phyloP scores from a whole-genome alignment of 2,888 invertebrate genomes.

The Ennomos fuscantarius region DNA sequence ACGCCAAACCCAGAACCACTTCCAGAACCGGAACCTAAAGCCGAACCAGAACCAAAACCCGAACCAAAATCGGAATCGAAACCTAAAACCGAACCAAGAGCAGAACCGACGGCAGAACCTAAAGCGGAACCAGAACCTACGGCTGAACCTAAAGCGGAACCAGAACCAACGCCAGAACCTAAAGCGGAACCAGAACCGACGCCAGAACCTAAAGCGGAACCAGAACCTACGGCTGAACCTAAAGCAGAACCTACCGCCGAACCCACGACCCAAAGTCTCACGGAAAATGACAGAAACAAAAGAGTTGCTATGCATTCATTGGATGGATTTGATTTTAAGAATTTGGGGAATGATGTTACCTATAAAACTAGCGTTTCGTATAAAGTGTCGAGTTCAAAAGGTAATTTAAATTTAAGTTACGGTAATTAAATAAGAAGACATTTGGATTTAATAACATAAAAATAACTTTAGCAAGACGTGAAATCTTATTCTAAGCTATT shows the following conservation, averaged over 20 bases:
- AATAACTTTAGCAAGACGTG: too few relatives aligned
- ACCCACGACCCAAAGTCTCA: slow-evolving; percentile 52
- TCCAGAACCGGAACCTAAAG: slow-evolving; percentile 1
- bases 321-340: slow-evolving; percentile 76
- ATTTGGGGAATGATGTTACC: slow-evolving; percentile 86
- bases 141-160: slow-evolving; percentile 57
- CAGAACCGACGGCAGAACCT: slow-evolving; percentile 42
- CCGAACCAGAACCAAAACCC: slow-evolving; percentile 35
- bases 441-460: too few relatives aligned
- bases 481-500: too few relatives aligned
- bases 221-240: slow-evolving; percentile 54
- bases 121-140: slow-evolving; percentile 45
- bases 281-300: slow-evolving; percentile 79
- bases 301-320: slow-evolving; percentile 81
- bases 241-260: slow-evolving; percentile 59
- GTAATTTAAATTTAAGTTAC: slow-evolving; percentile 47
- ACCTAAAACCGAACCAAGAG: slow-evolving; percentile 46
- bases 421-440: too few relatives aligned
- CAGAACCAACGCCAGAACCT: slow-evolving; percentile 52
- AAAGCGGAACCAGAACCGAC: slow-evolving; percentile 57
- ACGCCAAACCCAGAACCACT: slow-evolving; percentile 47
- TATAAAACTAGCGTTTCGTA: slow-evolving; percentile 93
- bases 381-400: slow-evolving; percentile 88
- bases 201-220: slow-evolving; percentile 42
- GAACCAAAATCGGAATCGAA: slow-evolving; percentile 53